These are phyloP conservation scores for Columbina picui DNA, from an alignment of 2,113 vertebrate species.

Conservation along the genomic window DNA sequence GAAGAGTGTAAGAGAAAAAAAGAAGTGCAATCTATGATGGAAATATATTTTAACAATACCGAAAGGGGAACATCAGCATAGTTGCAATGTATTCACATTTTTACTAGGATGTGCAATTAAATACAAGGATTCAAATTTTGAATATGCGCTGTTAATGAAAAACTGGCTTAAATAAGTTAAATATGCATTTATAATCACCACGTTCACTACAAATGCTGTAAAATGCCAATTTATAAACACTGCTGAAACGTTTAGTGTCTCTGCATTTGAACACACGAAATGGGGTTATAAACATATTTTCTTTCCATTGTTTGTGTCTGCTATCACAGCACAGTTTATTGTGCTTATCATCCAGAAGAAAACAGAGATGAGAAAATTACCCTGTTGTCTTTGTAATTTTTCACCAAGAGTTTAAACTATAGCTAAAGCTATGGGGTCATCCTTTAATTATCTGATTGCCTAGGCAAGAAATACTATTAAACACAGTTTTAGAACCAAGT, in stretches of 20 bases:
- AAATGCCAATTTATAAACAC: not conserved
- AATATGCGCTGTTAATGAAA: not conserved
- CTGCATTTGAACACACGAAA: not conserved
- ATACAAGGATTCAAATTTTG: not conserved
- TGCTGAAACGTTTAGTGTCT: not conserved
- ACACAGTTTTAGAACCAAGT: not conserved
- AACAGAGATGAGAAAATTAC: not conserved
- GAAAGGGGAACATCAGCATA: accelerated
- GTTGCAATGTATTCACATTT: not conserved
- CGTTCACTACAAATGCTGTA: not conserved
- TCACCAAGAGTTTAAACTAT: not conserved
- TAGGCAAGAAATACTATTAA: not conserved
- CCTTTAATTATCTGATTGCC: not conserved
- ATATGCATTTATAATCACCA: not conserved
- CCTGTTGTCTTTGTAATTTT: not conserved
- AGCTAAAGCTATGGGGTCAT: not conserved
- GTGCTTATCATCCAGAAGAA: not conserved
- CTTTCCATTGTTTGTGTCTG: not conserved
- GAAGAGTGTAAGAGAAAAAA: not conserved
- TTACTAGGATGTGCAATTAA: not conserved
- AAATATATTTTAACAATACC: not conserved
- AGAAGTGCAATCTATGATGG: not conserved
- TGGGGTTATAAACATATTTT: not conserved
- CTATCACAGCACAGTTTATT: not conserved
- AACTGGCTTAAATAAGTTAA: not conserved